phyloP scores from a whole-genome alignment of 2,797 vertebrate species.

The Clarias fuscus region DNA sequence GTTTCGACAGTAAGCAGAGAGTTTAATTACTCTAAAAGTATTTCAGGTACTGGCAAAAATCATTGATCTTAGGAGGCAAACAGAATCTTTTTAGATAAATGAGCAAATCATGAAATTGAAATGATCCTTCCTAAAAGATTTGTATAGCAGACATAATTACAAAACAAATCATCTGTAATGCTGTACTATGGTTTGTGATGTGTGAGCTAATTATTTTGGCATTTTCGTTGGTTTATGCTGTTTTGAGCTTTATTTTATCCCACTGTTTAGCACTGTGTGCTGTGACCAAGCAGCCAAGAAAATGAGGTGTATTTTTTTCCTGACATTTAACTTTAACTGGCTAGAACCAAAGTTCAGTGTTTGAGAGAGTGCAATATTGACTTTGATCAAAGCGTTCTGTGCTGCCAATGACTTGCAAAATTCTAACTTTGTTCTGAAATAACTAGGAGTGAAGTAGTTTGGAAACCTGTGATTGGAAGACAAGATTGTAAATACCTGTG shows the following conservation, averaged over 20 bases:
- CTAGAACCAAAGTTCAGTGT: background rate
- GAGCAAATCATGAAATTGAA: background rate
- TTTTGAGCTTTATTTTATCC: background rate
- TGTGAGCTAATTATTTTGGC: background rate
- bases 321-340: background rate
- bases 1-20: background rate
- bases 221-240: background rate
- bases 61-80: background rate
- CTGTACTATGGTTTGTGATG: background rate
- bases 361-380: background rate
- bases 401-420: background rate
- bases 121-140: background rate
- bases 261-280: background rate
- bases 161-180: background rate
- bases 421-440: conserved; percentile 2
- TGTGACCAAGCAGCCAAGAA: background rate
- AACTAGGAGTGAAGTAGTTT: background rate
- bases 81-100: background rate
- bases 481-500: no score
- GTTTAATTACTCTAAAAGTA: background rate
- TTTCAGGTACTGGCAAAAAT: background rate
- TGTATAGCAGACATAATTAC: background rate
- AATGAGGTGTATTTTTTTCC: background rate
- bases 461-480: background rate
- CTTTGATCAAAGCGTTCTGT: background rate